Evolutionary conservation across 2,113 vertebrate species (phyloP), one percentile per base, ranked within the genome.

Genomic region (Nycticryphes semicollaris): DNA sequence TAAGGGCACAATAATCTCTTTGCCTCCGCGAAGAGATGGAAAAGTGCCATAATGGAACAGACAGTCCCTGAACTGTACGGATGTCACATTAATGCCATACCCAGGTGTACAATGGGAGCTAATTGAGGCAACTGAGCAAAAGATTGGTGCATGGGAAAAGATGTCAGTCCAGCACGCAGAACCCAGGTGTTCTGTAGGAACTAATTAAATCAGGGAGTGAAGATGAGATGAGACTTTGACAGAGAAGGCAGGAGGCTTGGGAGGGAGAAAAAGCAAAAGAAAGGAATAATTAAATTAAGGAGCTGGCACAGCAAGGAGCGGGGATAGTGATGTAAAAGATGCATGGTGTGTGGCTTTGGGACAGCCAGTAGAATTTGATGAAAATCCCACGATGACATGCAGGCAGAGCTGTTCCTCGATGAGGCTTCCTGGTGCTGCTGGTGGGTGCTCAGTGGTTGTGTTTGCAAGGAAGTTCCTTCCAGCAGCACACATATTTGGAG

Each of bases 361-460:
- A 5, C 23, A 16, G 6, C 12, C 10, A 2, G 7, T 3, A 14
- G 27, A 60, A 21, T 70, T 31, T 57, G 50, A 48, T 43, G 41
- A 35, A 43, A 66, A 39, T 1, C n/a, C 41, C 17, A 2, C 0
- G 0, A 1, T 35, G 53, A 23, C 0, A 0, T 10, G 16, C 1
- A 14, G 30, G 12, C 30, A 48, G 8, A 11, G 12, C 16, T 78
- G 16, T 5, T 63, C 28, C 41, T 66, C 0, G 0, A 4, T 14
- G 33, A 27, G 51, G 20, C 5, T 78, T 13, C 6, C 21, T 1
- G 5, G 1, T 43, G 20, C 47, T 10, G 7, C 5, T 27, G 30
- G 9, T 53, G 45, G 20, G 17, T 9, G 10, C 37, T 67, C 0
- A 0, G 57, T 2, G 4, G 45, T 48, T 24, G 50, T 0, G 0